Conservation (phyloP, 2,888 invertebrate species). For the Athripsodes cinereus region DNA sequence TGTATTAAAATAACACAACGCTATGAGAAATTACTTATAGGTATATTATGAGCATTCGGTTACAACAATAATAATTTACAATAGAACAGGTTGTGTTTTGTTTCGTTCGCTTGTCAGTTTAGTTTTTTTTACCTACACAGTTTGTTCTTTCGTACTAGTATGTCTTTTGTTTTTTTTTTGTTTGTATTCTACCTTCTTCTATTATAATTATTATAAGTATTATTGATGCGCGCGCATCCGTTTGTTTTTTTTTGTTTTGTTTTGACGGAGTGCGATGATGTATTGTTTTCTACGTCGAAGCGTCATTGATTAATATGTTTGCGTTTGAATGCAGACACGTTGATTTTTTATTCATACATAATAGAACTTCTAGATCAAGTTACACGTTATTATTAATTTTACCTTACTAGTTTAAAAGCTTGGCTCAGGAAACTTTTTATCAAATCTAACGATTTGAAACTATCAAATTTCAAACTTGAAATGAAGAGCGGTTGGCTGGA, state of each 20-base stretch:
- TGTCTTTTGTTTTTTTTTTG: neutral
- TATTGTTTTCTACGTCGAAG: conserved; percentile 5
- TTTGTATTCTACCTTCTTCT: neutral
- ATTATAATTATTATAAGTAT: neutral
- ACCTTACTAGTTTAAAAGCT: too few relatives aligned
- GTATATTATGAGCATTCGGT: too few relatives aligned
- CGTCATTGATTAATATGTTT: conserved; percentile 18
- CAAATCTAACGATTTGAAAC: too few relatives aligned
- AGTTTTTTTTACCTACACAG: neutral
- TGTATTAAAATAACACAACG: too few relatives aligned
- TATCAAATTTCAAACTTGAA: too few relatives aligned
- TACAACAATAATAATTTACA: neutral
- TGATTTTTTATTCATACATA: neutral
- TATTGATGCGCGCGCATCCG: neutral
- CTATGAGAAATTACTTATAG: too few relatives aligned
- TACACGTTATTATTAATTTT: too few relatives aligned
- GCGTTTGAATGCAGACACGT: conserved; percentile 5
- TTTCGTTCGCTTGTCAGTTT: neutral
- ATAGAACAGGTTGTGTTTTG: neutral
- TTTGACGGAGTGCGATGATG: conserved; percentile 4
- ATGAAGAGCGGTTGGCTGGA: too few relatives aligned
- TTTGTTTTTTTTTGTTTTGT: neutral
- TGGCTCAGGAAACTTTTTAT: too few relatives aligned
- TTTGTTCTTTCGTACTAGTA: neutral
- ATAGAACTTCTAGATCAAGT: too few relatives aligned